phyloP scores from a whole-genome alignment of 2,888 invertebrate genomes.

The Eupithecia exiguata region DNA sequence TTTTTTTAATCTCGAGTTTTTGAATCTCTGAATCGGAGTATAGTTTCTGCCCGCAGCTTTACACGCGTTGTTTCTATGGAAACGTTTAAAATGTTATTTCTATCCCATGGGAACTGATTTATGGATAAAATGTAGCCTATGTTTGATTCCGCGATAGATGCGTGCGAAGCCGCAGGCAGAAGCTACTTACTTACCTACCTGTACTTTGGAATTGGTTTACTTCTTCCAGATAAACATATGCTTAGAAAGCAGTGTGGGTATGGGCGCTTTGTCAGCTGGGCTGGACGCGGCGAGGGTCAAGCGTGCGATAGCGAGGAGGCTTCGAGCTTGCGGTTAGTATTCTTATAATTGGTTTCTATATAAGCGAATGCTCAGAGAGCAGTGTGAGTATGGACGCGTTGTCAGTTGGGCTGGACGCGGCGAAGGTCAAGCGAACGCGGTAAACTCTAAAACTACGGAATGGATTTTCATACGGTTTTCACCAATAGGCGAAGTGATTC shows the following conservation, averaged over 20 bases:
- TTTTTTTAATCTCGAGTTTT: no score
- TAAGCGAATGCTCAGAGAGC: slow-evolving; percentile 72
- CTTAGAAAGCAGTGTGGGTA: slow-evolving; percentile 67
- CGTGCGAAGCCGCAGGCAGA: neutral
- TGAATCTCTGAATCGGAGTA: no score
- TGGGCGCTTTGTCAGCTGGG: slow-evolving; percentile 73
- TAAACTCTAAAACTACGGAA: no score
- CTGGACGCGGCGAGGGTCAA: slow-evolving; percentile 75
- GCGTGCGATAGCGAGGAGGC: slow-evolving; percentile 63
- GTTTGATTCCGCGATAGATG: no score
- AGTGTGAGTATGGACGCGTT: slow-evolving; percentile 65
- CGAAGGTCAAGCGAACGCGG: slow-evolving; percentile 59
- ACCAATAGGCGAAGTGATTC: no score
- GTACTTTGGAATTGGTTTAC: neutral
- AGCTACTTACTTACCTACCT: neutral
- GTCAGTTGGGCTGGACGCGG: slow-evolving; percentile 73
- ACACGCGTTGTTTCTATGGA: no score
- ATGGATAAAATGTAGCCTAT: no score
- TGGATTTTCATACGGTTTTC: no score
- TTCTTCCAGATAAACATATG: slow-evolving; percentile 64
- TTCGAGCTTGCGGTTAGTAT: slow-evolving; percentile 64
- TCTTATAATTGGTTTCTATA: slow-evolving; percentile 35
- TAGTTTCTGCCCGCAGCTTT: no score
- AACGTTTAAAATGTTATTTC: no score
- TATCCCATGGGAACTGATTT: no score